phyloP scores from a whole-genome alignment of 2,797 vertebrate species.

The Apodemus agrarius region DNA sequence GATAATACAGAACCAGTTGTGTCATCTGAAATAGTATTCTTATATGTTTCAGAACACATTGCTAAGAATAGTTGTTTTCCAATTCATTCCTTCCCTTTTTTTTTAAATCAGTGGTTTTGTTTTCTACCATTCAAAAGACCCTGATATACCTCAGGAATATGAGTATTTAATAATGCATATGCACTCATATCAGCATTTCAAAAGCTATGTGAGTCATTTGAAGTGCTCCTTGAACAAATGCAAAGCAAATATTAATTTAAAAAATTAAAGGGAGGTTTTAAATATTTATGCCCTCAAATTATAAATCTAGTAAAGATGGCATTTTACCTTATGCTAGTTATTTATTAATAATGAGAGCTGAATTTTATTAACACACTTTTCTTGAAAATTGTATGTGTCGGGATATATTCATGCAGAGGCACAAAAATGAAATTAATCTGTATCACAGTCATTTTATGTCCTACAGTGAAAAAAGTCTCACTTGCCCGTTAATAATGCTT shows the following conservation, averaged over 20 bases:
- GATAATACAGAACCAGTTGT: neutral
- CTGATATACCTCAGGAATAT: conserved; percentile 61
- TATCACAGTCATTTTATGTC: conserved; percentile 57
- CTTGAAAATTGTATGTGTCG: conserved; percentile 66
- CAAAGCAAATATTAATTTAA: conserved; percentile 82
- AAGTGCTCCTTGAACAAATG: conserved; percentile 77
- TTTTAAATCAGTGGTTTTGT: conserved; percentile 60
- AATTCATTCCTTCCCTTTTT: neutral
- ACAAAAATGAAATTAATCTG: conserved; percentile 54
- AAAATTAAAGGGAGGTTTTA: conserved; percentile 81
- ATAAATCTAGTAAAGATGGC: conserved; percentile 80
- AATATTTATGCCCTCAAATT: conserved; percentile 81
- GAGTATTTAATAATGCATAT: conserved; percentile 79
- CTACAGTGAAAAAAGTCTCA: conserved; percentile 42
- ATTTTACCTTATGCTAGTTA: conserved; percentile 78
- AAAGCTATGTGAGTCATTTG: conserved; percentile 68
- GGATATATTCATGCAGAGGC: conserved; percentile 47
- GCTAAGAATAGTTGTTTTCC: neutral
- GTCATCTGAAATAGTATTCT: neutral
- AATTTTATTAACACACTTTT: conserved; percentile 75
- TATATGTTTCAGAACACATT: conserved; percentile 20
- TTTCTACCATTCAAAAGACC: conserved; percentile 59
- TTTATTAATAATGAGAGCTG: conserved; percentile 79
- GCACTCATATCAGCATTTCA: conserved; percentile 66
- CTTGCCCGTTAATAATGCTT: conserved; percentile 43